phyloP scores from a whole-genome alignment of 2,113 vertebrate species.

The Muscicapa adusta region DNA sequence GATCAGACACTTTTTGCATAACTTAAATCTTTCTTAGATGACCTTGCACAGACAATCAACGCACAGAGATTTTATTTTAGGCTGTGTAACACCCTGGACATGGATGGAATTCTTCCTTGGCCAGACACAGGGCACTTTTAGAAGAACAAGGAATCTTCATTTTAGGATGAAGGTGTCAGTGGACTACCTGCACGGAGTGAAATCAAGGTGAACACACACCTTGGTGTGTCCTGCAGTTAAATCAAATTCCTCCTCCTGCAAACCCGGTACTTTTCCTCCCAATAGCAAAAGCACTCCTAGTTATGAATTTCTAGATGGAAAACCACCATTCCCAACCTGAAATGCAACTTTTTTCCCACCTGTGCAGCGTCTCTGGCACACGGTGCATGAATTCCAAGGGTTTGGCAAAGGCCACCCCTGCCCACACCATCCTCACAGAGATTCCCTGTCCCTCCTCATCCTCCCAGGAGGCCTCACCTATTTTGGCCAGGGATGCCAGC shows the following conservation, averaged over 20 bases:
- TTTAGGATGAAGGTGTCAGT: not conserved
- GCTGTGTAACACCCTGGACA: not conserved
- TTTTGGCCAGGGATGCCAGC: constrained; percentile 83
- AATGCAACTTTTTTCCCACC: not conserved
- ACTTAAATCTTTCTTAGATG: not conserved
- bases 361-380: fast-evolving
- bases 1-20: not conserved
- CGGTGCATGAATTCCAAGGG: fast-evolving
- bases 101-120: not conserved
- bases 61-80: not conserved
- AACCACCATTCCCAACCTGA: not conserved
- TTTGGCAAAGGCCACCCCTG: not conserved
- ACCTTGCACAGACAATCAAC: not conserved
- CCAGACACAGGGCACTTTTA: not conserved
- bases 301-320: not conserved
- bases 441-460: not conserved
- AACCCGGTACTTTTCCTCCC: fast-evolving
- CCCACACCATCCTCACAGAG: not conserved
- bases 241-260: not conserved
- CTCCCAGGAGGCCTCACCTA: constrained; percentile 64
- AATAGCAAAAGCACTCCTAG: not conserved
- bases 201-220: no score
- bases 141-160: not conserved
- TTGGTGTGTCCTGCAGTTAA: no score
- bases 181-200: fast-evolving